A percentile compares a stretch with the other conserved stretches of the same genome.
Conservation (phyloP, 1,140 invertebrate species). For the Drosophila nasuta region DNA sequence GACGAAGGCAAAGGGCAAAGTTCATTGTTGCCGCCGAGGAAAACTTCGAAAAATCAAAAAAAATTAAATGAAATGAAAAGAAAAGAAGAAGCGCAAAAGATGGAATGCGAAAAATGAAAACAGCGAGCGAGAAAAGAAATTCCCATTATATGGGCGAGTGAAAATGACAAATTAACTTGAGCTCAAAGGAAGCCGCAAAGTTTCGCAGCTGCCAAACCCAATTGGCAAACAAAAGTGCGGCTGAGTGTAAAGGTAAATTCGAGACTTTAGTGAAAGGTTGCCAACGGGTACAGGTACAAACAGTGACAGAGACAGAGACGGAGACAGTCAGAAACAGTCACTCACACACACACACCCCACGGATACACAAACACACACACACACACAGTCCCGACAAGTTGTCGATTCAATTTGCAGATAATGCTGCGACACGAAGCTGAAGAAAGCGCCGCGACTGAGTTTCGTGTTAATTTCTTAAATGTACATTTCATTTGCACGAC, state of each 20-base stretch:
- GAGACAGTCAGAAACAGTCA: too few species aligned
- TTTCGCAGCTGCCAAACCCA: conserved; percentile 56
- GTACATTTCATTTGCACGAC: conserved; percentile 27
- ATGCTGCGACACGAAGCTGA: conserved; percentile 28
- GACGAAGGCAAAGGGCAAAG: conserved; percentile 38
- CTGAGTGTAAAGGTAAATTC: conserved; percentile 56
- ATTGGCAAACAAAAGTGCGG: conserved; percentile 57
- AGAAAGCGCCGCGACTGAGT: conserved; percentile 27
- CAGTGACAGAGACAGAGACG: neutral
- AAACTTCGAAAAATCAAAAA: conserved; percentile 26
- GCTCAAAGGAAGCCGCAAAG: conserved; percentile 51
- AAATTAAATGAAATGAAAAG: conserved; percentile 8
- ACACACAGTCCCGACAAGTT: conserved; percentile 15
- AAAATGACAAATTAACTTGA: conserved; percentile 81
- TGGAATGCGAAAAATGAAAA: conserved; percentile 27
- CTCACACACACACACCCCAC: neutral
- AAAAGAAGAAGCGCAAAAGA: conserved; percentile 6
- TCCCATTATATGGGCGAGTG: conserved; percentile 77
- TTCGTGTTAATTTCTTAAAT: conserved; percentile 48
- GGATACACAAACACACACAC: neutral
- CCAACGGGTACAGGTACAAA: conserved; percentile 14
- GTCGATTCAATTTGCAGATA: conserved; percentile 50
- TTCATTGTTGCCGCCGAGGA: conserved; percentile 52
- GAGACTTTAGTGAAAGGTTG: conserved; percentile 50
- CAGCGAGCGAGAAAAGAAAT: conserved; percentile 42